Base-by-base conservation (phyloP, 2,113 vertebrate genomes). In the Anarrhichthys ocellatus region DNA sequence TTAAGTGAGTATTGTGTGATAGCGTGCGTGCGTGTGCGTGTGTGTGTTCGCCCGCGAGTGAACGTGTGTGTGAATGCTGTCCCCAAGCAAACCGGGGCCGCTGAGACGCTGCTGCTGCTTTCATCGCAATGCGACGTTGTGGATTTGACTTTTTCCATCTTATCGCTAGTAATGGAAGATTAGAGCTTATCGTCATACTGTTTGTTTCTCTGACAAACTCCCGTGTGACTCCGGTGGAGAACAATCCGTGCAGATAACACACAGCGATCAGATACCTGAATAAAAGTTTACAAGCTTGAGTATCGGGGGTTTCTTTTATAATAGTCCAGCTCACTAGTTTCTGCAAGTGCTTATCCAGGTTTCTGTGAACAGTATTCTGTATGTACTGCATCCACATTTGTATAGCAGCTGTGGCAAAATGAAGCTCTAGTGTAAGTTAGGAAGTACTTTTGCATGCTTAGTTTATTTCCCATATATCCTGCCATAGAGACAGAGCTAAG, bases 1-100 rank as follows among this genome's bases (percentile, higher is more conserved):
- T 88, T 91, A 92, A 86, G 89, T 90, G 81, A 85, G 84, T 61
- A 73, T 79, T 83, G 91, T 89, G 84, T 54, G 59, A 83, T 82
- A 74, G 71, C 73, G 80, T 76, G 73, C 27, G 52, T 64, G 38
- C 2, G 64, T 71, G 71, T 83, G 65, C 80, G 54, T 66, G 54
- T 66, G 76, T 38, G 67, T 74, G 56, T 54, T 48, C 1, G 67
- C 56, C 67, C 17, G 6, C 29, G 62, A 64, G 65, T 22, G 17
- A 54, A 42, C n/a, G 73, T 82, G 80, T 71, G 77, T 52, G 77
- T 77, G 64, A 79, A 74, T 29, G 40, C 56, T n/a, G 20, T 80
- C 66, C 70, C 83, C 81, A 74, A 65, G 36, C 67, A 77, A 73
- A 87, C 73, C 63, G 71, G 34, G 82, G 15, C 75, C 71, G 62